These are phyloP conservation scores for Mirza zaza DNA, from an alignment of 2,113 vertebrate genomes.

Conservation along the genomic window DNA sequence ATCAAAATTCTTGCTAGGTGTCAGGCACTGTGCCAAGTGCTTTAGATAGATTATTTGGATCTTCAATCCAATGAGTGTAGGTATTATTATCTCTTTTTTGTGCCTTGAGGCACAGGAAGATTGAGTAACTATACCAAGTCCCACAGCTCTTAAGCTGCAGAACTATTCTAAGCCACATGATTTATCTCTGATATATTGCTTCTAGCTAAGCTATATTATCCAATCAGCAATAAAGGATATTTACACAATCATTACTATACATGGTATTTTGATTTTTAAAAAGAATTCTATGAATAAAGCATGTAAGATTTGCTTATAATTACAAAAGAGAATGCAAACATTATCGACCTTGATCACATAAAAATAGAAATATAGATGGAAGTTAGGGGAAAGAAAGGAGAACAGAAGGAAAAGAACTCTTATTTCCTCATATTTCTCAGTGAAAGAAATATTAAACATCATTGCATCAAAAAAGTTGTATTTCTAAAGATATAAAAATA, in stretches of 20 bases:
- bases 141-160: background rate
- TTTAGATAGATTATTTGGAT: background rate
- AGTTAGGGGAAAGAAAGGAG: background rate
- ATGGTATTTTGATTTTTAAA: background rate
- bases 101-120: background rate
- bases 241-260: background rate
- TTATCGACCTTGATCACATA: background rate
- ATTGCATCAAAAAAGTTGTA: background rate
- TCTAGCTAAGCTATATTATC: background rate
- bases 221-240: background rate
- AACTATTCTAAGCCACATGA: background rate
- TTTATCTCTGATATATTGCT: background rate
- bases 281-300: background rate
- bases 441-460: background rate
- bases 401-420: background rate
- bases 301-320: slow-evolving; percentile 6
- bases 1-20: slow-evolving; percentile 2
- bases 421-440: background rate
- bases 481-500: slow-evolving; percentile 31
- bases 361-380: slow-evolving; percentile 6
- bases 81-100: background rate
- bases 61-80: background rate
- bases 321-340: background rate
- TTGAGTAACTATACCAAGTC: background rate
- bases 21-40: background rate